Base-by-base conservation (phyloP, 2,888 invertebrate species). In the Acronicta alni region DNA sequence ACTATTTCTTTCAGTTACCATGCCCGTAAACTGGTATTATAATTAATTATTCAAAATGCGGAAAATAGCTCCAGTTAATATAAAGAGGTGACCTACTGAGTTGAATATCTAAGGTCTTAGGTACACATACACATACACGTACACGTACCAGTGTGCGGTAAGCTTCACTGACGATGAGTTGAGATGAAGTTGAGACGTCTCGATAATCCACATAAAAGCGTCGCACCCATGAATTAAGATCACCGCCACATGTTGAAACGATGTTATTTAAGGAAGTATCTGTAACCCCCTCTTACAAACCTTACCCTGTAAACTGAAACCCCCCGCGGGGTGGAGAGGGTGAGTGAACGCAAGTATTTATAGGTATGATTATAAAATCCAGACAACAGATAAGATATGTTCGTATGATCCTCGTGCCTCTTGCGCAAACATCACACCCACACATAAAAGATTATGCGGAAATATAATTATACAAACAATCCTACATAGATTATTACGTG, bases 111-210 rank as follows among this genome's bases (percentile, higher is more conserved):
- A 35, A 35, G n/a, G n/a, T 4, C 14, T 8, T 30, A 35, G 5
- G n/a, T 6, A 18, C 10, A 32, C 4, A 49, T 12, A 20, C 7
- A 15, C 9, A 14, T 4, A 23, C 23, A 6, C 26, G 3, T 10
- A 8, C 3, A 0, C 10, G 32, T 5, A 0, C 10, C 32, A 35
- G 20, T 64, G 57, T 54, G 47, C 32, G 51, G 17, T 10, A 9
- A 44, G 47, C 48, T 35, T 56, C 49, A 35, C 18, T 26, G 39
- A 45, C 48, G 39, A 52, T 43, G 39, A 39, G 39, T 35, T 64
- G 58, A 67, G n/a, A n/a, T n/a, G n/a, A n/a, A n/a, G n/a, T 57
- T 54, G 41, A 59, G 59, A 53, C 57, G 42, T 49, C 30, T 41
- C 35, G 46, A 57, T 60, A 60, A 73, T 55, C 46, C 43, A 1